Evolutionary conservation across 2,888 invertebrate genomes (phyloP).

Genomic region (Panopea generosa): DNA sequence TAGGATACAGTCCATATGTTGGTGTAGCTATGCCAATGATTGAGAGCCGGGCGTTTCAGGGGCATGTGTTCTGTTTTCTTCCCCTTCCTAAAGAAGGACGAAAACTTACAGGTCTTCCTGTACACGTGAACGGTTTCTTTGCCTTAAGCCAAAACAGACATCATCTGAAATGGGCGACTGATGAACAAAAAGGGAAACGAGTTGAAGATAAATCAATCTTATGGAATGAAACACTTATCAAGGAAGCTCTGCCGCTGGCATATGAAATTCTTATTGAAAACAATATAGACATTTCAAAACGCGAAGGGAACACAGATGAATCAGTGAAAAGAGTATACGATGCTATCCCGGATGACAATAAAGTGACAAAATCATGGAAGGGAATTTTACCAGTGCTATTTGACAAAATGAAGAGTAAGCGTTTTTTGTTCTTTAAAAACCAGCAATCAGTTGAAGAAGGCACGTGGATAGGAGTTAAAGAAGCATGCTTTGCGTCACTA

Average conservation of each 20-base stretch:
- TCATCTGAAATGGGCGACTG: constrained; percentile 81
- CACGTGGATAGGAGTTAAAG: constrained; percentile 25
- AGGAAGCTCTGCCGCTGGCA: constrained; percentile 71
- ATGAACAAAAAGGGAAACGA: constrained; percentile 54
- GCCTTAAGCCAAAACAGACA: constrained; percentile 79
- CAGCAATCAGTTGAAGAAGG: not conserved
- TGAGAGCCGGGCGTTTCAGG: constrained; percentile 13
- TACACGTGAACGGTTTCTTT: constrained; percentile 83
- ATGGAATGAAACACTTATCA: constrained; percentile 78
- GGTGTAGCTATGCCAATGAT: constrained; percentile 39
- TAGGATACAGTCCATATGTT: constrained; percentile 46
- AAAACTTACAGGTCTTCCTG: constrained; percentile 78
- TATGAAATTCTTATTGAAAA: constrained; percentile 43
- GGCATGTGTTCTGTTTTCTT: constrained; percentile 79
- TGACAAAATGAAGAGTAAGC: not conserved
- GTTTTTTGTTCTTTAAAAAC: constrained; percentile 7
- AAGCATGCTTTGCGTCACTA: constrained; percentile 31
- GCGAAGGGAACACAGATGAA: not conserved
- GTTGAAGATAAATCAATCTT: constrained; percentile 65
- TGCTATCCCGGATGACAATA: constrained; percentile 26
- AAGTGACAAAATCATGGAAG: constrained; percentile 41
- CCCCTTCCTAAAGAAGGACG: constrained; percentile 77
- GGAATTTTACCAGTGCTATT: constrained; percentile 12
- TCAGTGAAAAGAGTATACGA: constrained; percentile 34
- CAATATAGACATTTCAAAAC: too few species aligned